Percentiles rank a stretch among this genome's conserved stretches.
These are phyloP conservation scores for Phyllostomus discolor DNA, from an alignment of 2,113 vertebrate species.

Conservation along the genomic window DNA sequence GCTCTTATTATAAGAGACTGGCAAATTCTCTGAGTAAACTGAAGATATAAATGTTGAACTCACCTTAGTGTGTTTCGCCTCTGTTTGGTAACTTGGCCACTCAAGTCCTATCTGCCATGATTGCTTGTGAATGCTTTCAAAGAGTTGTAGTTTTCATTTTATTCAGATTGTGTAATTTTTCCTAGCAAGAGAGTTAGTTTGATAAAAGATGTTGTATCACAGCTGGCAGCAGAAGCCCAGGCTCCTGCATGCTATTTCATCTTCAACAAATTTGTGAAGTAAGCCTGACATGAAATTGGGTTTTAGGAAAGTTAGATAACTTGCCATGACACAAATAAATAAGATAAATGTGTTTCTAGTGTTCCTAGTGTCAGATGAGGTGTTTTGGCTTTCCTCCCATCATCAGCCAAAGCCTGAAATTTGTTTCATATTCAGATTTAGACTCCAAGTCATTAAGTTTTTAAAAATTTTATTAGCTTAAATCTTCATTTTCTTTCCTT, in stretches of 20 bases:
- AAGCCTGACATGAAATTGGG: background rate
- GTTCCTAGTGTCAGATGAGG: background rate
- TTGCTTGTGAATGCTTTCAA: background rate
- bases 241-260: background rate
- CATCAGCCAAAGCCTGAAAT: background rate
- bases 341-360: background rate
- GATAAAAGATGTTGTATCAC: background rate
- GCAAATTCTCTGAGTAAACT: background rate
- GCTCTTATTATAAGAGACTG: background rate
- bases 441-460: background rate
- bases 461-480: background rate
- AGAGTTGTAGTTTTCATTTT: background rate
- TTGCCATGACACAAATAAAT: background rate
- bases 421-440: background rate
- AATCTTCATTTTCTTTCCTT: slow-evolving; percentile 34
- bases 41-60: background rate
- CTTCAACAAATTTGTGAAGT: background rate
- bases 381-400: background rate
- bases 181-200: background rate
- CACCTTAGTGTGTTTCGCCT: background rate
- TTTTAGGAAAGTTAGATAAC: background rate
- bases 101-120: background rate
- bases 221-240: background rate
- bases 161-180: background rate
- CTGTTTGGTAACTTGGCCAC: background rate